Conservation (phyloP, 64 coral and sea anemone species). For the Stichodactyla helianthus region DNA sequence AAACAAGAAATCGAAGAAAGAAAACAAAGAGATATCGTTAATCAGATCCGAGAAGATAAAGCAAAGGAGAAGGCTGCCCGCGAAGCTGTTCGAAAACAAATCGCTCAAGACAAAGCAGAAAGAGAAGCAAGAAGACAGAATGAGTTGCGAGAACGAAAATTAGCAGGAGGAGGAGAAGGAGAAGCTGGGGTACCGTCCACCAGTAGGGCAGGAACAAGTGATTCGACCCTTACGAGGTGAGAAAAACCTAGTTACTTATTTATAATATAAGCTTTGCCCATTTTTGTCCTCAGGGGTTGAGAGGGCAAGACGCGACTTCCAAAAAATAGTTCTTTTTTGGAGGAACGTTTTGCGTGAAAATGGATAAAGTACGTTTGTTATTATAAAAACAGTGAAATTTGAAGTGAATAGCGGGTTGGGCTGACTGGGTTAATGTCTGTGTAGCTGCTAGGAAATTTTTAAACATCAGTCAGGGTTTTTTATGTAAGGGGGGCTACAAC, state of each 20-base stretch:
- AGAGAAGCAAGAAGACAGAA: conserved; percentile 59
- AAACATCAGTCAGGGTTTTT: too few species aligned
- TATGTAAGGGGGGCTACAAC: too few species aligned
- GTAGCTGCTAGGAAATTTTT: too few species aligned
- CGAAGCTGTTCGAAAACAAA: conserved; percentile 84
- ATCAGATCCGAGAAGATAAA: conserved; percentile 73
- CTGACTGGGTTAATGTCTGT: too few species aligned
- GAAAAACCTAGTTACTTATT: neutral
- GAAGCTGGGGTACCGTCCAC: neutral
- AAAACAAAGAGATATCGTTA: conserved; percentile 64
- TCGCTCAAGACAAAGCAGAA: conserved; percentile 81
- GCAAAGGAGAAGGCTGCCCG: conserved; percentile 87
- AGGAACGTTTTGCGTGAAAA: too few species aligned
- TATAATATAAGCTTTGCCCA: too few species aligned
- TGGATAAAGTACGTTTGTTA: too few species aligned
- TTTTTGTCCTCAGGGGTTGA: too few species aligned
- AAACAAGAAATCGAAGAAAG: conserved; percentile 78
- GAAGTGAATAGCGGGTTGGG: too few species aligned
- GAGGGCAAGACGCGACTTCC: neutral
- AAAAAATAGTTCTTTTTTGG: neutral
- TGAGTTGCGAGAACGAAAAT: conserved; percentile 69
- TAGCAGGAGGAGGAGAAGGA: neutral
- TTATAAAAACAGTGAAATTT: too few species aligned
- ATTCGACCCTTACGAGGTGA: neutral
- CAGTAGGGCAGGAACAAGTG: neutral